These are phyloP conservation scores for Sinotaia quadrata DNA, from an alignment of 2,888 invertebrate species.

Conservation along the genomic window DNA sequence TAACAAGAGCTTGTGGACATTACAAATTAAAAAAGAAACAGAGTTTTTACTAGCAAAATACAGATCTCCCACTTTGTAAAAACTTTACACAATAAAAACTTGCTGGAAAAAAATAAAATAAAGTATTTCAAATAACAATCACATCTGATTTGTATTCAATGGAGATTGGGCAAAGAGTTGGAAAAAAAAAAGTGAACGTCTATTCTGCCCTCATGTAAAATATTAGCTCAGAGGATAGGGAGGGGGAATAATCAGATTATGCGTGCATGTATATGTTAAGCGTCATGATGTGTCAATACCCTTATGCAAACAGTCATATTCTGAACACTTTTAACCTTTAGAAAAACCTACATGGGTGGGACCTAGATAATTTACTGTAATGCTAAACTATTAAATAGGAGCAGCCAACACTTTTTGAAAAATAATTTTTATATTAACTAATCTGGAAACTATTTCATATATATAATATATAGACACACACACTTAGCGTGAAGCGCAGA, in stretches of 20 bases:
- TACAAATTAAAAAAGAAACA: neutral
- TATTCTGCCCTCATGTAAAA: conserved; percentile 16
- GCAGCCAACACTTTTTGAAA: too few species aligned
- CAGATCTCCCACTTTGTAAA: conserved; percentile 14
- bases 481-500: too few species aligned
- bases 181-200: conserved; percentile 10
- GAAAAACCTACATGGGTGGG: too few species aligned
- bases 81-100: neutral
- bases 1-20: neutral
- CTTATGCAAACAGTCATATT: conserved; percentile 4
- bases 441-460: too few species aligned
- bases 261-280: conserved; percentile 12
- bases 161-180: neutral
- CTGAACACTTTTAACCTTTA: too few species aligned
- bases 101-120: neutral
- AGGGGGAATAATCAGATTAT: conserved; percentile 12
- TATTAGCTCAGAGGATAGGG: neutral
- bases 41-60: conserved; percentile 3
- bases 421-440: too few species aligned
- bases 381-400: too few species aligned
- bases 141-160: conserved; percentile 9
- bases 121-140: neutral
- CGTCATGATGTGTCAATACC: neutral
- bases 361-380: too few species aligned
- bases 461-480: too few species aligned